A percentile compares a stretch with the other conserved stretches of the same genome.
phyloP scores from a whole-genome alignment of 2,113 vertebrate species.

The Lophura nycthemera region DNA sequence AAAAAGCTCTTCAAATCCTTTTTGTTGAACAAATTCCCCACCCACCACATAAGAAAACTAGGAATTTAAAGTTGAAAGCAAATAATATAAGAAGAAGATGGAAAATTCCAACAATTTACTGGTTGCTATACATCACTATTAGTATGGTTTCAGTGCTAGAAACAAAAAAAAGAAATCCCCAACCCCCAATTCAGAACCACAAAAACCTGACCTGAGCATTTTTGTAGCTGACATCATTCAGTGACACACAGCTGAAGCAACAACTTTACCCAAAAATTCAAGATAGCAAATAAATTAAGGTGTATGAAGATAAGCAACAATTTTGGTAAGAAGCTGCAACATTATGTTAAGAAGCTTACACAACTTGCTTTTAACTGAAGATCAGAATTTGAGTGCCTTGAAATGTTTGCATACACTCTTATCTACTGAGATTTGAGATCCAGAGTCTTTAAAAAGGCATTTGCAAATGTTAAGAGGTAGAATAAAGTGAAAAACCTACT shows the following conservation, averaged over 20 bases:
- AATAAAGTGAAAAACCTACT: neutral
- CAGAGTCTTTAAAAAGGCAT: neutral
- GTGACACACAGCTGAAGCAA: neutral
- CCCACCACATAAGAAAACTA: slow-evolving; percentile 52
- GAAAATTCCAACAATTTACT: neutral
- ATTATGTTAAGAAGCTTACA: neutral
- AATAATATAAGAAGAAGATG: neutral
- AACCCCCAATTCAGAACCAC: neutral
- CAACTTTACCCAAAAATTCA: neutral
- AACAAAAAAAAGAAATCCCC: no score
- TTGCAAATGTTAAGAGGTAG: neutral
- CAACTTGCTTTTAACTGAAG: neutral
- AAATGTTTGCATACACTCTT: neutral
- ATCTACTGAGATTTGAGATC: neutral
- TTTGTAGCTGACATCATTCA: neutral
- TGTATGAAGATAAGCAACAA: neutral
- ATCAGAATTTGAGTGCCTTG: neutral
- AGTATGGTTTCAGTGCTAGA: neutral
- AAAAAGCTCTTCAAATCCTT: slow-evolving; percentile 7
- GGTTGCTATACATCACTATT: neutral
- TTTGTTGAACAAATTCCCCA: slow-evolving; percentile 75
- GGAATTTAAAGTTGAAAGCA: slow-evolving; percentile 80
- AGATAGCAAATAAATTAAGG: neutral
- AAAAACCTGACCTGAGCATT: neutral
- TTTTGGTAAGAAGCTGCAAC: neutral